These are phyloP conservation scores for Cirrhinus mrigala DNA, from an alignment of 2,797 vertebrate genomes.

Conservation along the genomic window DNA sequence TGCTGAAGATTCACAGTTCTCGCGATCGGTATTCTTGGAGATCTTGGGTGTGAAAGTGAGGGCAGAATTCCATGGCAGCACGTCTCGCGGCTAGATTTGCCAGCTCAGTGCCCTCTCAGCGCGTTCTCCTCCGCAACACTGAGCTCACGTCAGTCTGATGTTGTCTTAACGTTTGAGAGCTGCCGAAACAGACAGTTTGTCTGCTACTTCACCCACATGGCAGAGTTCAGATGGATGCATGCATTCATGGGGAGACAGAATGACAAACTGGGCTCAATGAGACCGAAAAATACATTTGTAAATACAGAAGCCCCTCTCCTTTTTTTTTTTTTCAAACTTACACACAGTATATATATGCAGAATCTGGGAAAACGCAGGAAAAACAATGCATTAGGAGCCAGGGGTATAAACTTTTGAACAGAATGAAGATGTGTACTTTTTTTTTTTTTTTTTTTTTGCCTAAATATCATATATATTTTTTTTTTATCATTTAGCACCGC, in stretches of 20 bases:
- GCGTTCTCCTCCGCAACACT: constrained; percentile 24
- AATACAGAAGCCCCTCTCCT: neutral
- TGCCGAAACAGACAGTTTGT: constrained; percentile 9
- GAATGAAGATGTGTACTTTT: too few species aligned
- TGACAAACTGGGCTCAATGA: neutral
- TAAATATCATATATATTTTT: too few species aligned
- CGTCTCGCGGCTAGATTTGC: neutral
- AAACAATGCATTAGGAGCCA: too few species aligned
- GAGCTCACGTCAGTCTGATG: constrained; percentile 39
- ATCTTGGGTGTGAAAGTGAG: constrained; percentile 18
- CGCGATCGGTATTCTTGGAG: constrained; percentile 14
- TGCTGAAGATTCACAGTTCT: constrained; percentile 41
- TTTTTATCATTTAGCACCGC: too few species aligned
- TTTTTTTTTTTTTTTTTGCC: too few species aligned
- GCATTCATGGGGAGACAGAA: neutral
- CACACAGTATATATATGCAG: neutral
- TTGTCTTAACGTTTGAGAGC: constrained; percentile 21
- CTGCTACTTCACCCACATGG: constrained; percentile 15
- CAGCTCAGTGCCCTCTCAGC: constrained; percentile 2
- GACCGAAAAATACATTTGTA: constrained; percentile 5
- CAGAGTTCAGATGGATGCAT: neutral
- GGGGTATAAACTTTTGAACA: too few species aligned
- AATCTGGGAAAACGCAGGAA: too few species aligned
- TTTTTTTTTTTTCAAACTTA: too few species aligned
- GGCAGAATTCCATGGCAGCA: neutral